phyloP scores from a whole-genome alignment of 2,113 vertebrate species.

The Cinclus cinclus region DNA sequence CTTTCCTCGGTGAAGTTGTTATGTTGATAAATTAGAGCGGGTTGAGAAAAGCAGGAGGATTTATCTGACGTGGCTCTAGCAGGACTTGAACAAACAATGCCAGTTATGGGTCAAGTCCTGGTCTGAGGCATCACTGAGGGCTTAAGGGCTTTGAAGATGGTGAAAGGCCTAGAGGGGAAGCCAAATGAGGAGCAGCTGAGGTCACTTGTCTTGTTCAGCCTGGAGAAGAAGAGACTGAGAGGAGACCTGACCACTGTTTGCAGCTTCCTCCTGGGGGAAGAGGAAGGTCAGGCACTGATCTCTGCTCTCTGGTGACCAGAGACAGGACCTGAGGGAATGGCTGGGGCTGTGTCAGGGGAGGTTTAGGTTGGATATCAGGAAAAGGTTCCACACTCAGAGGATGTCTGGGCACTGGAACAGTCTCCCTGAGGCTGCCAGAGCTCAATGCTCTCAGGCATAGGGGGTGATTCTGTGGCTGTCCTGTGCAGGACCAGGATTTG shows the following conservation, averaged over 20 bases:
- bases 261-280: not conserved
- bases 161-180: not conserved
- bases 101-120: not conserved
- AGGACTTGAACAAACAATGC: not conserved
- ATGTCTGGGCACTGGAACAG: not conserved
- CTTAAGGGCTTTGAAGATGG: not conserved
- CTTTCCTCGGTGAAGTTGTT: not conserved
- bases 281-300: not conserved
- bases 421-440: not conserved
- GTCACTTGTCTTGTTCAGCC: not conserved
- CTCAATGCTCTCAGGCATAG: not conserved
- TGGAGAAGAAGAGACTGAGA: not conserved
- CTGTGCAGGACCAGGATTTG: not conserved
- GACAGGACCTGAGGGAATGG: not conserved
- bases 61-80: not conserved
- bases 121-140: not conserved
- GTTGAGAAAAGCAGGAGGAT: not conserved
- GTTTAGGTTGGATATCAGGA: not conserved
- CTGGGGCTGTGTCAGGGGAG: not conserved
- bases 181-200: not conserved
- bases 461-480: not conserved
- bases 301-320: not conserved
- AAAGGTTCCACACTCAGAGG: not conserved
- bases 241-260: not conserved
- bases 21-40: not conserved